A percentile compares a stretch with the other conserved stretches of the same genome.
Conservation (phyloP, 2,888 invertebrate genomes). For the Isoperla grammatica region DNA sequence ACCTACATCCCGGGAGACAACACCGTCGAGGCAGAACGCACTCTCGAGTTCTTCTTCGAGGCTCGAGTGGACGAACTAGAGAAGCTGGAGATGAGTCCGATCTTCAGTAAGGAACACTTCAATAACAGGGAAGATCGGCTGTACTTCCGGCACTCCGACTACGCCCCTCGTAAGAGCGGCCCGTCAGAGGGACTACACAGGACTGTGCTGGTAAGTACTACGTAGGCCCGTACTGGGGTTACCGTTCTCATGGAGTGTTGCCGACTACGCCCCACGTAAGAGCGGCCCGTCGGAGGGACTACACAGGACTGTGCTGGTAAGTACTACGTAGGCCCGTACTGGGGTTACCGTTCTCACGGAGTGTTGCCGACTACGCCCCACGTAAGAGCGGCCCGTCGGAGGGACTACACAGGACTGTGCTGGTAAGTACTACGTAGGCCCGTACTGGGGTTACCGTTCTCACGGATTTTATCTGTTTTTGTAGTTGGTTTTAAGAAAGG, state of each 20-base stretch:
- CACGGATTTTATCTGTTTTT: too few species aligned
- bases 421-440: constrained; percentile 40
- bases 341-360: too few species aligned
- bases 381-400: constrained; percentile 36
- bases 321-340: too few species aligned
- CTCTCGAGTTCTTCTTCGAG: constrained; percentile 48
- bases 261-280: constrained; percentile 39
- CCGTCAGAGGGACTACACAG: constrained; percentile 38
- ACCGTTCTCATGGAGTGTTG: too few species aligned
- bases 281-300: constrained; percentile 37
- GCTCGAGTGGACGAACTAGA: constrained; percentile 67
- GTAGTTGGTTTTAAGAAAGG: too few species aligned
- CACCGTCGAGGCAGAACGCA: constrained; percentile 40
- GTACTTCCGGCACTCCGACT: constrained; percentile 42
- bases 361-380: constrained; percentile 41
- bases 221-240: too few species aligned
- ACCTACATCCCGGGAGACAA: constrained; percentile 39
- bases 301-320: constrained; percentile 41
- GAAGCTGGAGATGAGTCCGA: constrained; percentile 50
- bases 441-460: too few species aligned
- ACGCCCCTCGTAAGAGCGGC: constrained; percentile 36
- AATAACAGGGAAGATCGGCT: constrained; percentile 51
- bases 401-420: constrained; percentile 39
- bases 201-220: constrained; percentile 40
- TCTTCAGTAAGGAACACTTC: constrained; percentile 53